Conservation (phyloP, 2,113 vertebrate genomes). For the Ameiurus melas region DNA sequence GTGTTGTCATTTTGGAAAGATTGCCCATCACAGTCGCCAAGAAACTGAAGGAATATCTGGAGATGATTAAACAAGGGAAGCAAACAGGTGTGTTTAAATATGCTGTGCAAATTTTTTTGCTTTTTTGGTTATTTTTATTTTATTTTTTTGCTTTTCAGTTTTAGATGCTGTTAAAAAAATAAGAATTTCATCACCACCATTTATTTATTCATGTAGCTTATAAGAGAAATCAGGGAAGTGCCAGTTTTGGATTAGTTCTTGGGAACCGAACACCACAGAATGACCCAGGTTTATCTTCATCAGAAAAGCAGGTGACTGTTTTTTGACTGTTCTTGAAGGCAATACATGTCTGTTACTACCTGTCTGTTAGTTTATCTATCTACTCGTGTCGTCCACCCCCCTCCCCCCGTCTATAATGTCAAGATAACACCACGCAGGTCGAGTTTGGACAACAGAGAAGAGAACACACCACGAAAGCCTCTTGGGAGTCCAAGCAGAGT, state of each 20-base stretch:
- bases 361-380: background rate
- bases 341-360: background rate
- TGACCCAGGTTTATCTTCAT: constrained; percentile 77
- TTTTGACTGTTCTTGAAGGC: background rate
- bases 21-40: constrained; percentile 78
- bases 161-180: no score
- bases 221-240: constrained; percentile 89
- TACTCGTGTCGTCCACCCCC: no score
- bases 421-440: constrained; percentile 82
- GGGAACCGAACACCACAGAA: constrained; percentile 84
- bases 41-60: constrained; percentile 88
- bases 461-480: constrained; percentile 80
- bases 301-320: constrained; percentile 83
- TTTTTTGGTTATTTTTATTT: background rate
- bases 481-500: constrained; percentile 80
- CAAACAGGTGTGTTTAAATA: constrained; percentile 71
- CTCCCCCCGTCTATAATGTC: constrained; percentile 44
- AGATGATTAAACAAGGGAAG: constrained; percentile 84
- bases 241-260: constrained; percentile 86
- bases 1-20: constrained; percentile 85
- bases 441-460: constrained; percentile 82
- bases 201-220: constrained; percentile 67
- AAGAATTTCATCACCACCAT: background rate
- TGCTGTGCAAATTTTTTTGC: background rate
- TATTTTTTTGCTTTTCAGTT: background rate